Conservation (phyloP, 2,113 vertebrate species). For the Myiagra hebetior region DNA sequence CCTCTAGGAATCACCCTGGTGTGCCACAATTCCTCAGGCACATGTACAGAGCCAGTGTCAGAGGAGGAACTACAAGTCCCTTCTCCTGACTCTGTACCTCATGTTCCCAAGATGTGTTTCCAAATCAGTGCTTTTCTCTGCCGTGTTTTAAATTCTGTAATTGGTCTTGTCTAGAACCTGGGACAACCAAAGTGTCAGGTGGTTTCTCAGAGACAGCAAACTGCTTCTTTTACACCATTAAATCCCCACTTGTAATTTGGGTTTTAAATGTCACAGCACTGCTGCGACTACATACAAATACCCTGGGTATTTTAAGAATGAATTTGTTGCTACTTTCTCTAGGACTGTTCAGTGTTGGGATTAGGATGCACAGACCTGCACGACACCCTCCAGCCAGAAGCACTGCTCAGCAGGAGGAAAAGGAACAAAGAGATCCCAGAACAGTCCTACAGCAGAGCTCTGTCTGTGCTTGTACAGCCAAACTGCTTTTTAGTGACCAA, state of each 20-base stretch:
- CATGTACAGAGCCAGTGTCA: background rate
- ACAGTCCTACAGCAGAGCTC: background rate
- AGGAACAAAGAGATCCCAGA: background rate
- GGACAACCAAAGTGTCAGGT: background rate
- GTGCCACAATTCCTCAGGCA: background rate
- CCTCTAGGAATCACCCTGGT: background rate
- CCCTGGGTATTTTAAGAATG: background rate
- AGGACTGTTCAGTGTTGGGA: background rate
- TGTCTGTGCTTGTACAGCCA: background rate
- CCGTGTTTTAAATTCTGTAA: background rate
- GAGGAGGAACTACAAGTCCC: background rate
- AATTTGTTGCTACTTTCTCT: background rate
- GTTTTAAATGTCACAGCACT: accelerated
- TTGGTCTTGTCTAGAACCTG: background rate
- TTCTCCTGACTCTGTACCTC: background rate
- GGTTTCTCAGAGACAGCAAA: background rate
- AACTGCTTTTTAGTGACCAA: background rate
- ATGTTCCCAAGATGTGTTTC: background rate
- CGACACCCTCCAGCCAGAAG: background rate
- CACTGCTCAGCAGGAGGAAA: accelerated
- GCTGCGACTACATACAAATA: background rate
- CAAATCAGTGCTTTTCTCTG: background rate
- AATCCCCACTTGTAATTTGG: background rate
- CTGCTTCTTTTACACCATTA: background rate
- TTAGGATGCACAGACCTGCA: background rate